A percentile compares a stretch with the other conserved stretches of the same genome.
These are phyloP conservation scores for Eupithecia pulchellata DNA, from an alignment of 2,888 invertebrate species.

Conservation along the genomic window DNA sequence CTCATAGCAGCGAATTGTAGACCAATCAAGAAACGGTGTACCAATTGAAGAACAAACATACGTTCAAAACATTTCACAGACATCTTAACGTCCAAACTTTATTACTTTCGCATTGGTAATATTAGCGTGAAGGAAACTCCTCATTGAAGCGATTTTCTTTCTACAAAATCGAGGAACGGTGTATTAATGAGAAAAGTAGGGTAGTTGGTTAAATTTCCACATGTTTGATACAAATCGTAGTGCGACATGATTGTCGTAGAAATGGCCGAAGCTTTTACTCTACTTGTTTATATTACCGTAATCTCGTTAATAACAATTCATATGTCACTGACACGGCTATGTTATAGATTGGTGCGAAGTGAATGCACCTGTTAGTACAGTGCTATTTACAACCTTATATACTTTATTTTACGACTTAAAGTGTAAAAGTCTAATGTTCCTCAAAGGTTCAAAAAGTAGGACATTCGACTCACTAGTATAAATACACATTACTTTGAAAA, in stretches of 20 bases:
- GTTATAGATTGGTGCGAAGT: slow-evolving; percentile 11
- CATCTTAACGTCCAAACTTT: no score
- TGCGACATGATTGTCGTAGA: background rate
- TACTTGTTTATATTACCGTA: background rate
- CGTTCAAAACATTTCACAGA: no score
- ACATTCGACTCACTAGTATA: slow-evolving; percentile 11
- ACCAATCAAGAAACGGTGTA: no score
- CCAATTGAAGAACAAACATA: no score
- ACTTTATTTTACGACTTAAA: slow-evolving; percentile 4
- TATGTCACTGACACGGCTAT: slow-evolving; percentile 6
- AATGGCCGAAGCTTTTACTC: background rate
- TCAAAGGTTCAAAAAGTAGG: slow-evolving; percentile 13
- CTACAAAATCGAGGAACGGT: no score
- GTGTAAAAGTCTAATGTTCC: slow-evolving; percentile 2
- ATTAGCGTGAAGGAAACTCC: no score
- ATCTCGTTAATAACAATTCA: slow-evolving; percentile 4
- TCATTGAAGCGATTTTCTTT: no score
- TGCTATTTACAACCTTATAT: slow-evolving; percentile 2
- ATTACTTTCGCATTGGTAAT: no score
- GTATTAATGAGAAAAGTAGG: no score
- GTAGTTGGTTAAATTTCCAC: background rate
- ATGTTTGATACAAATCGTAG: background rate
- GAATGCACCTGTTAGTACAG: background rate
- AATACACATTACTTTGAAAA: slow-evolving; percentile 23
- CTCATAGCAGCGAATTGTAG: no score